Percentiles rank a stretch among this genome's conserved stretches.
Conservation (phyloP, 2,888 invertebrate genomes). For the Andrena chrysosceles region DNA sequence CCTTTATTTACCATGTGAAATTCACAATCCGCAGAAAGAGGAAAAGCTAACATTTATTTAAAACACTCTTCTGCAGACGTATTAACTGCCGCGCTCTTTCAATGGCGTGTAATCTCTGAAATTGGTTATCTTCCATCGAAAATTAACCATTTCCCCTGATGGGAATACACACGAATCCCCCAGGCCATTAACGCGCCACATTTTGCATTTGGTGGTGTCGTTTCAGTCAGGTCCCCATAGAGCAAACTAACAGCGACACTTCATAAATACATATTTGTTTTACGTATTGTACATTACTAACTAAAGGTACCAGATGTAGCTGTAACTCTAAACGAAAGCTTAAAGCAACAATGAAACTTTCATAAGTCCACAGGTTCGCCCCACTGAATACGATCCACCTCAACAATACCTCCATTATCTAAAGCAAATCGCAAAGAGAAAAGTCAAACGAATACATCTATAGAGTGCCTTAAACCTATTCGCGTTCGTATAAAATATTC, state of each 20-base stretch:
- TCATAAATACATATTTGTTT: background rate
- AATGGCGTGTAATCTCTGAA: background rate
- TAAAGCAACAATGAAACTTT: no score
- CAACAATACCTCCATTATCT: no score
- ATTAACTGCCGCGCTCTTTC: background rate
- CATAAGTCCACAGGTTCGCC: no score
- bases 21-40: no score
- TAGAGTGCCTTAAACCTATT: no score
- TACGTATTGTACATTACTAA: background rate
- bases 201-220: background rate
- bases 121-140: background rate
- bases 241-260: background rate
- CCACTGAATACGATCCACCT: no score
- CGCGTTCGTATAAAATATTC: no score
- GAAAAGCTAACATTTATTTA: no score
- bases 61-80: background rate
- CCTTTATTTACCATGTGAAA: no score
- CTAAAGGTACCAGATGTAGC: background rate
- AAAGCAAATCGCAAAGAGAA: no score
- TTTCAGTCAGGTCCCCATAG: background rate
- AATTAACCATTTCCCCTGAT: background rate
- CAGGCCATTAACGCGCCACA: background rate
- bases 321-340: no score
- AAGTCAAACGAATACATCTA: no score
- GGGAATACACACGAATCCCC: background rate